Conservation (phyloP, 35 echinoderm and acorn worm genomes). For the Nesometra sesokonis region DNA sequence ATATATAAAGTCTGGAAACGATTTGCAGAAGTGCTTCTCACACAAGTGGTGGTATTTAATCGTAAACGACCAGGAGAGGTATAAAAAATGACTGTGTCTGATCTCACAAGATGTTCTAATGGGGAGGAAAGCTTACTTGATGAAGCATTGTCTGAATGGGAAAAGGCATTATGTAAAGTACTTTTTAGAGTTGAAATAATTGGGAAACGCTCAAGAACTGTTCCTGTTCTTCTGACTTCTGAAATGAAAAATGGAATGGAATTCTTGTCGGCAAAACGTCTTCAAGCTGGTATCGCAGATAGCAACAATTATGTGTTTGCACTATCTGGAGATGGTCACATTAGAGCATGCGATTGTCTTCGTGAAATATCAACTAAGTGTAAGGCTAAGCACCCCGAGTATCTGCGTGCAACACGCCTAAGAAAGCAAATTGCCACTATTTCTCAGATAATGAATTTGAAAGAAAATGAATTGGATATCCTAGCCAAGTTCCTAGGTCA, state of each 20-base stretch:
- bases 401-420: not conserved
- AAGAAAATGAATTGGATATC: constrained; percentile 13
- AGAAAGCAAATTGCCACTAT: not conserved
- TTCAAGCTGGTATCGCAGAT: not conserved
- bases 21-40: constrained; percentile 28
- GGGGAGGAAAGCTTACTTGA: constrained; percentile 15
- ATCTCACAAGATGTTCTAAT: constrained; percentile 11
- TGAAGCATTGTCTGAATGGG: constrained; percentile 25
- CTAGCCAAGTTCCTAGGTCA: not conserved
- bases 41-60: constrained; percentile 44
- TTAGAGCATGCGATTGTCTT: constrained; percentile 27
- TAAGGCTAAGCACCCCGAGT: not conserved
- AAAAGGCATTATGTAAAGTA: constrained; percentile 36
- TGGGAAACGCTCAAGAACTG: constrained; percentile 35
- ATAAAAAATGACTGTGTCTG: constrained; percentile 26
- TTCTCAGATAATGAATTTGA: not conserved
- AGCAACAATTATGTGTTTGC: constrained; percentile 30
- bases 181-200: constrained; percentile 39
- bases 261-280: not conserved
- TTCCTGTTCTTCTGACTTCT: constrained; percentile 24
- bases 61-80: constrained; percentile 53
- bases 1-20: not conserved
- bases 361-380: not conserved
- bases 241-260: constrained; percentile 22
- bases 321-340: not conserved